Evolutionary conservation across 2,113 vertebrate genomes (phyloP).

Genomic region (Lagopus leucura): DNA sequence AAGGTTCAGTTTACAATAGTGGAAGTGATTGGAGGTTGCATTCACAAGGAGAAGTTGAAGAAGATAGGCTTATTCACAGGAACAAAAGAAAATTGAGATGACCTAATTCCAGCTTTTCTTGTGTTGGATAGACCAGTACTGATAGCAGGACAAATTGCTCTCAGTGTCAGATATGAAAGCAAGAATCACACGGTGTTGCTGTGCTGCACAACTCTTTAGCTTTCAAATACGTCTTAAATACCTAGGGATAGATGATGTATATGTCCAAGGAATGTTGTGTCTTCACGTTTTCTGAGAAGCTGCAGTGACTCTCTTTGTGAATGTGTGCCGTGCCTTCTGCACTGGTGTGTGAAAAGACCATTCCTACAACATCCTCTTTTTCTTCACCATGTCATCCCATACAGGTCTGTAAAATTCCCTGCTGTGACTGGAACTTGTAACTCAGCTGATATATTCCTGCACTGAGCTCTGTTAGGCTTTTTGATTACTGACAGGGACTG

Average conservation of each 20-base stretch:
- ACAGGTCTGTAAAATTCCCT: background rate
- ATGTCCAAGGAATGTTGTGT: background rate
- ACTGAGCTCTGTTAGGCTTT: background rate
- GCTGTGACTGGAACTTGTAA: background rate
- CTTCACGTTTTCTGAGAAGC: background rate
- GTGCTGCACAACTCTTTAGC: background rate
- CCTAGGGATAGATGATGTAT: background rate
- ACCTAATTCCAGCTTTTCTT: constrained; percentile 79
- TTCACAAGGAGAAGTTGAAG: constrained; percentile 66
- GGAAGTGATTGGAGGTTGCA: constrained; percentile 22
- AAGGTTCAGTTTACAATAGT: constrained; percentile 19
- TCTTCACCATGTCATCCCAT: background rate
- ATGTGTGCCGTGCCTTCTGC: background rate
- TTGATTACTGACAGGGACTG: background rate
- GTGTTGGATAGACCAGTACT: constrained; percentile 64
- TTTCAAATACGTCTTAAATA: background rate
- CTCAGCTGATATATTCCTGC: background rate
- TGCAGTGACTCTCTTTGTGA: background rate
- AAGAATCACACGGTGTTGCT: constrained; percentile 29
- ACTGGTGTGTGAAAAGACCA: background rate
- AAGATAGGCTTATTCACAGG: constrained; percentile 42
- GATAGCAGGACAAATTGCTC: constrained; percentile 74
- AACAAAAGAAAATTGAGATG: constrained; percentile 79
- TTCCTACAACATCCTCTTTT: background rate
- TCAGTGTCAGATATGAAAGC: constrained; percentile 63